Percentiles rank a stretch among this genome's conserved stretches.
phyloP scores from a whole-genome alignment of 2,888 invertebrate species.

The Strigamia maritima region DNA sequence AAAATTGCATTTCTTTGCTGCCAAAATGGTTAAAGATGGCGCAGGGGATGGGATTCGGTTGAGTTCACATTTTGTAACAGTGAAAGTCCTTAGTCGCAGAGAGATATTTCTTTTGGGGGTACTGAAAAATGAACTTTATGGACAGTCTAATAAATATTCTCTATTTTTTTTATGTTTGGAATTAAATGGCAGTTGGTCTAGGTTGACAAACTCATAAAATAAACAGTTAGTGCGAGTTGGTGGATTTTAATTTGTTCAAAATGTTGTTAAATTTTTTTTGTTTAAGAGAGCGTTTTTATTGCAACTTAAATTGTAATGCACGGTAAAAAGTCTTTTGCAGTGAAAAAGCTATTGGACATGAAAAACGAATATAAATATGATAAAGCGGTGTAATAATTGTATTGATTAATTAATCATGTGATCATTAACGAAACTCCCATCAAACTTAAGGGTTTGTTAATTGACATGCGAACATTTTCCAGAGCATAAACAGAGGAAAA shows the following conservation, averaged over 20 bases:
- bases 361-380: not conserved
- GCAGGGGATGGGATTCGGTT: too few species aligned
- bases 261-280: not conserved
- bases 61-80: too few species aligned
- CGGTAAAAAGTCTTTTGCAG: not conserved
- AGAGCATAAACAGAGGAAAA: not conserved
- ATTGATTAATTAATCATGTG: constrained; percentile 26
- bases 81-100: not conserved
- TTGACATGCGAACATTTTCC: not conserved
- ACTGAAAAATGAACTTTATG: not conserved
- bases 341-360: not conserved
- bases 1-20: too few species aligned
- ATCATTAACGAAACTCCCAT: constrained; percentile 11
- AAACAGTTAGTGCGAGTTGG: not conserved
- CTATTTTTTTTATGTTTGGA: not conserved
- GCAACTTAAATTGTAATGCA: not conserved
- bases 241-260: not conserved
- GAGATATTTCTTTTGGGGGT: not conserved
- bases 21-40: too few species aligned
- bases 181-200: not conserved
- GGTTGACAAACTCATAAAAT: not conserved
- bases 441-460: not conserved
- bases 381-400: constrained; percentile 6
- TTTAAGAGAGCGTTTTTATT: not conserved
- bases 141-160: not conserved